phyloP scores from a whole-genome alignment of 92 coral and sea anemone genomes.

The Desmophyllum pertusum region DNA sequence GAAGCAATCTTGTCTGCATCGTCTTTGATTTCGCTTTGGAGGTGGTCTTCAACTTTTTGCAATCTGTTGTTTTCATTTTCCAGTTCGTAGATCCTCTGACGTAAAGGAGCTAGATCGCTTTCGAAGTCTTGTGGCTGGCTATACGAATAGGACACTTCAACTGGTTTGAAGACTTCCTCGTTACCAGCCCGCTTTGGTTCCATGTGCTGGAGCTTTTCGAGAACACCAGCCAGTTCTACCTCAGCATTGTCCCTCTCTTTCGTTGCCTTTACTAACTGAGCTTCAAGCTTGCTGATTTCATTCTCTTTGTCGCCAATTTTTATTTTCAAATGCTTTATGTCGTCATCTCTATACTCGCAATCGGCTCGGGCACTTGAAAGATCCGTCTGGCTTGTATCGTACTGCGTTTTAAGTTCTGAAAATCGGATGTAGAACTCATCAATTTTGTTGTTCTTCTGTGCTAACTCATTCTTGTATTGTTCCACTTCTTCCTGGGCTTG shows the following conservation, averaged over 20 bases:
- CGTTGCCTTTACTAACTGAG: conserved; percentile 63
- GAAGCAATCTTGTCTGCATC: conserved; percentile 65
- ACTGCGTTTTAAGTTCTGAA: conserved; percentile 52
- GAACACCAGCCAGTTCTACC: conserved; percentile 69
- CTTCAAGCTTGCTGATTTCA: conserved; percentile 67
- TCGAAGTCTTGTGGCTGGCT: conserved; percentile 65
- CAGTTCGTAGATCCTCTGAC: conserved; percentile 76
- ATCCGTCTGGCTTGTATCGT: conserved; percentile 66
- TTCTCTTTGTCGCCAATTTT: conserved; percentile 61
- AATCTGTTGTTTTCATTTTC: conserved; percentile 70
- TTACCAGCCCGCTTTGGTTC: conserved; percentile 45
- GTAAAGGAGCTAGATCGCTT: conserved; percentile 58
- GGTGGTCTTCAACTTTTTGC: conserved; percentile 43
- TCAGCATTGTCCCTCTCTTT: conserved; percentile 76
- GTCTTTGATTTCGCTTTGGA: conserved; percentile 68
- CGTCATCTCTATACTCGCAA: conserved; percentile 70
- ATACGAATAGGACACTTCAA: conserved; percentile 9
- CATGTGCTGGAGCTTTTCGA: conserved; percentile 67
- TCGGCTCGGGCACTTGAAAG: conserved; percentile 54
- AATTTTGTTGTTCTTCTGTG: conserved; percentile 68
- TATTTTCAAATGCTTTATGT: conserved; percentile 59
- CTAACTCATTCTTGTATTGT: conserved; percentile 61
- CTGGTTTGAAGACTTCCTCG: conserved; percentile 33
- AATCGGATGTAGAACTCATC: conserved; percentile 66
- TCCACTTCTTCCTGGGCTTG: conserved; percentile 75